Percentiles rank a stretch among this genome's conserved stretches.
Conservation (phyloP, 2,797 vertebrate genomes). For the Danio jaintianensis region DNA sequence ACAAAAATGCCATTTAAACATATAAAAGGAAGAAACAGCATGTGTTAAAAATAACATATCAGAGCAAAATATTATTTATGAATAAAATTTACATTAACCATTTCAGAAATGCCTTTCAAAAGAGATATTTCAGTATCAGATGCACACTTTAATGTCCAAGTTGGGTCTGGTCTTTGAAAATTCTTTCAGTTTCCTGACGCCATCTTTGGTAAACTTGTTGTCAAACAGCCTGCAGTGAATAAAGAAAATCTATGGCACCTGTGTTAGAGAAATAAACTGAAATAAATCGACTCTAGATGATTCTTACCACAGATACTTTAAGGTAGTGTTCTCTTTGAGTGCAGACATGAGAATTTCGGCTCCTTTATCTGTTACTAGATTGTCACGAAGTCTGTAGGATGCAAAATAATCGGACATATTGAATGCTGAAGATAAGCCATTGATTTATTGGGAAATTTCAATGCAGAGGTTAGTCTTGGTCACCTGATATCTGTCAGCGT, state of each 20-base stretch:
- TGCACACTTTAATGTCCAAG: conserved; percentile 67
- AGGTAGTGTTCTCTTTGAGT: conserved; percentile 62
- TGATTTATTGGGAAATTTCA: not conserved
- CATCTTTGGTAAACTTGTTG: conserved; percentile 65
- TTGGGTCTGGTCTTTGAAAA: conserved; percentile 59
- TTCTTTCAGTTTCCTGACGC: conserved; percentile 60
- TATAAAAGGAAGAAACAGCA: not conserved
- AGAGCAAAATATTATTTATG: not conserved
- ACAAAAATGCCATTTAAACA: too few species aligned
- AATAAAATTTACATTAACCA: not conserved
- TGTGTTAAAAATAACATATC: not conserved
- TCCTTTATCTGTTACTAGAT: conserved; percentile 65
- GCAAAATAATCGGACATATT: not conserved
- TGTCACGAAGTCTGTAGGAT: conserved; percentile 66
- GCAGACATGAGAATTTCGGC: conserved; percentile 62
- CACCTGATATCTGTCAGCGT: conserved; percentile 67
- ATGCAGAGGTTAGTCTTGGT: not conserved
- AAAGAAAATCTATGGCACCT: not conserved
- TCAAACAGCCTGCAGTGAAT: conserved; percentile 61
- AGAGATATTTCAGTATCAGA: conserved; percentile 42
- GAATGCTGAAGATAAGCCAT: not conserved
- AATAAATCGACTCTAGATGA: not conserved
- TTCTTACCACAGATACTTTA: conserved; percentile 65
- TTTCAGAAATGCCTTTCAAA: not conserved
- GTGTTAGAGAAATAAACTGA: not conserved